Evolutionary conservation across 2,797 vertebrate species (phyloP).

Genomic region (Acanthurus lineatus): DNA sequence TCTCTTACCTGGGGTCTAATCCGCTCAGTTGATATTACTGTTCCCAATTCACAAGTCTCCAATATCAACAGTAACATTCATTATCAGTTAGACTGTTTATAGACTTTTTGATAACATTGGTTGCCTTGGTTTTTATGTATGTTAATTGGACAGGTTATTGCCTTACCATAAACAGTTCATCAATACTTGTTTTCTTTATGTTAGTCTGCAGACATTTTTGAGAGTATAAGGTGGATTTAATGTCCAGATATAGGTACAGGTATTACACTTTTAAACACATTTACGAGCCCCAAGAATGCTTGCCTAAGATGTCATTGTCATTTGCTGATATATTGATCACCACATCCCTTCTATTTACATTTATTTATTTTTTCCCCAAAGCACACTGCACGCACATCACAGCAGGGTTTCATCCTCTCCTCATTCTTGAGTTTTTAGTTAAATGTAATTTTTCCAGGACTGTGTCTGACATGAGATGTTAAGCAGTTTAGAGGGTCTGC

Average conservation of each 20-base stretch:
- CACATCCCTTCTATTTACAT: neutral
- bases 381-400: neutral
- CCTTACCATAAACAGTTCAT: neutral
- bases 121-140: neutral
- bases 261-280: too few species aligned
- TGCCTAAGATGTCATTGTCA: neutral
- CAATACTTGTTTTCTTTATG: neutral
- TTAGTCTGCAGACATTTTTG: neutral
- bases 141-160: neutral
- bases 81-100: neutral
- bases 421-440: neutral
- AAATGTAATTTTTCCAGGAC: neutral
- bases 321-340: neutral
- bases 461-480: conserved; percentile 6
- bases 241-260: too few species aligned
- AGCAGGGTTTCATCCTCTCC: neutral
- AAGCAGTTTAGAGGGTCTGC: neutral
- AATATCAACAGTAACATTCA: too few species aligned
- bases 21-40: conserved; percentile 16
- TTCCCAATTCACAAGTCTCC: neutral
- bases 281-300: too few species aligned
- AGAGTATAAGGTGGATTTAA: too few species aligned
- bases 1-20: conserved; percentile 22
- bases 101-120: conserved; percentile 10
- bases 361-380: neutral